Evolutionary conservation across 1,140 invertebrate species (phyloP).

Genomic region (Hirudo medicinalis): DNA sequence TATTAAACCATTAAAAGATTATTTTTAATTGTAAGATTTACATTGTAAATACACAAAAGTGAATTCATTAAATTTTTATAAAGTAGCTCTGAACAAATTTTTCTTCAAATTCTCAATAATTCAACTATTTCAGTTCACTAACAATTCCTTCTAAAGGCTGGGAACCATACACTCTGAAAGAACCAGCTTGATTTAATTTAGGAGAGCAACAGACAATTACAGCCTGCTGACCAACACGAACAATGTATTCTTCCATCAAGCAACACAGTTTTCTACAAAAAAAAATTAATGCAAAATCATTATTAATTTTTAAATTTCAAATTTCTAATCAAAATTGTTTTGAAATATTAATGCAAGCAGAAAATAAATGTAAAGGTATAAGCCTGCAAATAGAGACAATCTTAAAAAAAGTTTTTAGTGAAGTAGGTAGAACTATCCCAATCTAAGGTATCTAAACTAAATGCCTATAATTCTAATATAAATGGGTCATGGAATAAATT

Average conservation of each 20-base stretch:
- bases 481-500: too few relatives aligned
- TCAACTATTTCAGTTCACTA: slow-evolving; percentile 28
- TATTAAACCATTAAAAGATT: background rate
- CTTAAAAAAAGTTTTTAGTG: background rate
- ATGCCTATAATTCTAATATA: background rate
- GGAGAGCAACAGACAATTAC: slow-evolving; percentile 87
- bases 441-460: background rate
- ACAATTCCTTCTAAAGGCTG: slow-evolving; percentile 90
- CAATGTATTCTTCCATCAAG: slow-evolving; percentile 89
- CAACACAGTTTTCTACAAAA: slow-evolving; percentile 56
- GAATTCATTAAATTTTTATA: too few relatives aligned
- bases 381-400: background rate
- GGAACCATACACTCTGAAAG: slow-evolving; percentile 77
- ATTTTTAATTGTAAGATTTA: background rate
- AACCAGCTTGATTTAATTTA: slow-evolving; percentile 67
- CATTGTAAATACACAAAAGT: too few relatives aligned
- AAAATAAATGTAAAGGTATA: background rate
- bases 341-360: slow-evolving; percentile 9
- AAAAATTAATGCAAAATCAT: slow-evolving; percentile 13
- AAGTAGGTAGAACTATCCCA: background rate
- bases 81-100: too few relatives aligned
- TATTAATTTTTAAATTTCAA: too few relatives aligned
- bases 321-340: slow-evolving; percentile 9
- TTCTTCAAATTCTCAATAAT: too few relatives aligned
- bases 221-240: slow-evolving; percentile 87